Percentiles rank a stretch among this genome's conserved stretches.
These are phyloP conservation scores for Strigamia crassipes DNA, from an alignment of 2,888 invertebrate genomes.

Conservation along the genomic window DNA sequence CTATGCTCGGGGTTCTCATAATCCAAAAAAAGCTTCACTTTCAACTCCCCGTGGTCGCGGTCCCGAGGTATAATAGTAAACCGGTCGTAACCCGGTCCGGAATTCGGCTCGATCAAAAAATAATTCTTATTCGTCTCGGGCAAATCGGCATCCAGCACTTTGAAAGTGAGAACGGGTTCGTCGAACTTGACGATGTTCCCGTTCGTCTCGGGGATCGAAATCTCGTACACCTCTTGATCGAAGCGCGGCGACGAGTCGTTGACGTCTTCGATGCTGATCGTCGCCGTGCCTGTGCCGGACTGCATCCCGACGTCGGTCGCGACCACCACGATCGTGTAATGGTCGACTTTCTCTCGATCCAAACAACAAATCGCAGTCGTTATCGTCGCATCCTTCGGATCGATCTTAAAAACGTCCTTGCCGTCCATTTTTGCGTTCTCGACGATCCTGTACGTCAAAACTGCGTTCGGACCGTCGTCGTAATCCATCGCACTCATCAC, in stretches of 20 bases:
- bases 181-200: conserved; percentile 44
- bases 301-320: conserved; percentile 53
- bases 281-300: conserved; percentile 58
- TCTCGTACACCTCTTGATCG: conserved; percentile 53
- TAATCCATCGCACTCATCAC: conserved; percentile 60
- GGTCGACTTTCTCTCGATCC: conserved; percentile 53
- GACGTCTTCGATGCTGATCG: conserved; percentile 58
- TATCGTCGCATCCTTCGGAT: conserved; percentile 56
- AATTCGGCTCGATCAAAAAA: conserved; percentile 47
- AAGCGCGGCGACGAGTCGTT: conserved; percentile 62
- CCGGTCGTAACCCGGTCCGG: conserved; percentile 49
- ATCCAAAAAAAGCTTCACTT: conserved; percentile 47
- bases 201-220: conserved; percentile 50
- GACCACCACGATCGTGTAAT: conserved; percentile 54
- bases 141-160: conserved; percentile 50
- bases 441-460: conserved; percentile 57
- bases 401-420: conserved; percentile 57
- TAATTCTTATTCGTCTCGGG: conserved; percentile 50
- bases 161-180: conserved; percentile 48
- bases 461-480: conserved; percentile 61
- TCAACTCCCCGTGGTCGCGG: conserved; percentile 29
- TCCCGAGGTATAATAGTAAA: conserved; percentile 45
- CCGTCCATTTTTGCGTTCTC: conserved; percentile 54
- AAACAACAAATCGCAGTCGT: conserved; percentile 54
- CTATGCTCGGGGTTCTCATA: conserved; percentile 49